These are phyloP conservation scores for Delphinus delphis DNA, from an alignment of 2,113 vertebrate genomes.

Conservation along the genomic window DNA sequence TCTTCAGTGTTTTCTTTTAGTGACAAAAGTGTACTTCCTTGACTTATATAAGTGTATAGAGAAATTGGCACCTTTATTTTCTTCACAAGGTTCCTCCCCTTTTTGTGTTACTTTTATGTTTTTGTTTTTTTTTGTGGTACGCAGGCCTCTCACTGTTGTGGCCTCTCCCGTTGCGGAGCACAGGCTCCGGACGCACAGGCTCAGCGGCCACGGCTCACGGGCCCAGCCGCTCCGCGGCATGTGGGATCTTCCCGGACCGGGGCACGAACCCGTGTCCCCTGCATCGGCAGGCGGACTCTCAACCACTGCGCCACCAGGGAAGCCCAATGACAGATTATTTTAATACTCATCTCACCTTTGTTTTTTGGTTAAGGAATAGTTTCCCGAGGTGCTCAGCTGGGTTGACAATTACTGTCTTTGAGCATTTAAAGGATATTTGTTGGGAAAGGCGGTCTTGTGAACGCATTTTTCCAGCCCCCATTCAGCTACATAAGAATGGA, in stretches of 20 bases:
- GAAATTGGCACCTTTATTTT: background rate
- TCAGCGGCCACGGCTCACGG: no score
- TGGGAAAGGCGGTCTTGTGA: background rate
- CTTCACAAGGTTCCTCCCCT: background rate
- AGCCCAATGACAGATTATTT: background rate
- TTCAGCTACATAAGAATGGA: background rate
- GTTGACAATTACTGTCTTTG: background rate
- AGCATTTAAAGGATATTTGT: background rate
- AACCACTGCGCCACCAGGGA: no score
- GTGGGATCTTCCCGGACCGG: no score
- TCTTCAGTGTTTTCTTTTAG: background rate
- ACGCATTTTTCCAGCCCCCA: background rate
- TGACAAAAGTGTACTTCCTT: background rate
- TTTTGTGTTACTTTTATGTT: background rate
- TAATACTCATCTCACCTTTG: background rate
- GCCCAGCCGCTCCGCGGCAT: fast-evolving
- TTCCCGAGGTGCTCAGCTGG: background rate
- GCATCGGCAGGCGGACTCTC: no score
- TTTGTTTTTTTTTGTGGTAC: no score
- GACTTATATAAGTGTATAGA: background rate
- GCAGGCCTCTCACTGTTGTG: no score
- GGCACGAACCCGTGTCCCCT: no score
- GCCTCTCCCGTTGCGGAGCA: no score
- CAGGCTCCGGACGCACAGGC: no score
- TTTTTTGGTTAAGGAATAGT: background rate